Evolutionary conservation across 1,140 invertebrate species (phyloP).

Genomic region (Drosophila parvula): DNA sequence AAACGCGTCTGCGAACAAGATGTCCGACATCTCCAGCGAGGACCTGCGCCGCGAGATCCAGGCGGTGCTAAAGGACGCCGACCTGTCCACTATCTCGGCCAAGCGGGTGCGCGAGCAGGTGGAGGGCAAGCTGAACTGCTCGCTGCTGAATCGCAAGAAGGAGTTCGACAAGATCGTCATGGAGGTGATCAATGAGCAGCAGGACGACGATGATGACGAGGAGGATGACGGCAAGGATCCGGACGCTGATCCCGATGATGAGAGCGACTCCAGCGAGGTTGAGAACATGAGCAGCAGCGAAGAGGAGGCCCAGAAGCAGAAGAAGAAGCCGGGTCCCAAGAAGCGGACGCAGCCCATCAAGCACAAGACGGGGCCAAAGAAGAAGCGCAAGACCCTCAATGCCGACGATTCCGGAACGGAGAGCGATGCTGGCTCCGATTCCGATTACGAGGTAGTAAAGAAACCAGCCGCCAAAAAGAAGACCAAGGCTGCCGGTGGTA

Average conservation of each 20-base stretch:
- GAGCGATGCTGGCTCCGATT: conserved; percentile 90
- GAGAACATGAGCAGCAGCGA: conserved; percentile 83
- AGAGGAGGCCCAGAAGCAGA: conserved; percentile 69
- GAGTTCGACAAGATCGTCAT: conserved; percentile 93
- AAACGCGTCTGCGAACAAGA: conserved; percentile 76
- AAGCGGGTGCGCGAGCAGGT: conserved; percentile 96
- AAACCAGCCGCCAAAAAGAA: conserved; percentile 83
- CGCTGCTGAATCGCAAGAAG: conserved; percentile 91
- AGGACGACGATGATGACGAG: conserved; percentile 85
- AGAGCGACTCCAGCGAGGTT: conserved; percentile 86
- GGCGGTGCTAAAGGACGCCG: conserved; percentile 92
- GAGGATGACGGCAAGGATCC: conserved; percentile 86
- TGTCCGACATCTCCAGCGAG: conserved; percentile 79
- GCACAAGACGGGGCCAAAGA: conserved; percentile 84
- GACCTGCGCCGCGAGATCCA: conserved; percentile 72
- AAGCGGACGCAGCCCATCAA: conserved; percentile 84
- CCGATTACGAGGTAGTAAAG: conserved; percentile 90
- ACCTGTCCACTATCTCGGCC: conserved; percentile 92
- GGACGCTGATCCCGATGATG: conserved; percentile 85
- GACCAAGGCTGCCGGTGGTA: conserved; percentile 55
- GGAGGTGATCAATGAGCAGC: conserved; percentile 85
- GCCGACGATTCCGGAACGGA: conserved; percentile 87
- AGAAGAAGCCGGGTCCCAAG: conserved; percentile 83
- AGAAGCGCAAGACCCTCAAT: conserved; percentile 85
- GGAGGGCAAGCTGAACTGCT: conserved; percentile 91